Evolutionary conservation across 2,113 vertebrate genomes (phyloP), one percentile per base, ranked within the genome.

Genomic region (Periophthalmodon schlosseri): DNA sequence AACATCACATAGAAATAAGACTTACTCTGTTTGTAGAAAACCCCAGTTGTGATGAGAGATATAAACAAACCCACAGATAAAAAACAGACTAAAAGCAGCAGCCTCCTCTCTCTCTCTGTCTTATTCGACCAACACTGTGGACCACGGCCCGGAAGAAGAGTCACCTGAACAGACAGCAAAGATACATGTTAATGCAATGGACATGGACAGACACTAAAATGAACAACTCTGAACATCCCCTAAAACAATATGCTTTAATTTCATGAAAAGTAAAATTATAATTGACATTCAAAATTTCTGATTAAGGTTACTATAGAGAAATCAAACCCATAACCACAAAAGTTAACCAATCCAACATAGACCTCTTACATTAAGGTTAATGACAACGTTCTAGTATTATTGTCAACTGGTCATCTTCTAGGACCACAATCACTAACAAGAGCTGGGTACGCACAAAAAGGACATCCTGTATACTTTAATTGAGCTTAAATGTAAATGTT

Each of bases 1-100:
- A 33, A 18, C 24, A 36, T 24, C 11, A 64, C 33, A 65, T 1
- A 20, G 6, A 69, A 28, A 23, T 16, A 0, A 2, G 10, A 94
- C 97, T 96, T 92, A 99, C 97, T 87, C 77, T 91, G 88, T 82
- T 67, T 91, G 90, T 96, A 97, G 90, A 96, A 96, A 75, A 97
- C 67, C 21, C 94, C 81, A 23, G 96, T 87, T 0, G 92, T 91
- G 58, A 95, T 84, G 73, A 97, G 69, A 36, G 94, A 95, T 0
- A 94, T 85, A 7, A 93, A 79, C 47, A 98, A 79, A 47, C 93
- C 89, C 0, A 85, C 68, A 0, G 69, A 91, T 70, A 97, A 84
- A 5, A 93, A 11, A 0, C 77, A 93, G 79, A 94, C 87, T 63
- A 95, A 23, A 11, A 93, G 79, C 78, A 95, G 54, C 8, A 98